Conservation (phyloP, 2,888 invertebrate species). For the Sussaba pulchella region DNA sequence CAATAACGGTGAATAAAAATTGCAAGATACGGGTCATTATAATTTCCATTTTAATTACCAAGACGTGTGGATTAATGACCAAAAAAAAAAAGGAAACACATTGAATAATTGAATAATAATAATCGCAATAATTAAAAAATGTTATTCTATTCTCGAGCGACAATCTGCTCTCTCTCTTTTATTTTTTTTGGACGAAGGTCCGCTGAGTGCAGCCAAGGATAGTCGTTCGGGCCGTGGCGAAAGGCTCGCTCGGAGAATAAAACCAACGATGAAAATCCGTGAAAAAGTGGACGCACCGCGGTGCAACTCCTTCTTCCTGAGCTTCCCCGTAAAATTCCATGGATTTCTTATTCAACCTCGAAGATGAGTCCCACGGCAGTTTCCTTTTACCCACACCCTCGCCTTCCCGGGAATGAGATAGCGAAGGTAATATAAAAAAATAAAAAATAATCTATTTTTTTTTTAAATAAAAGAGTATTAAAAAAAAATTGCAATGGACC, state of each 20-base stretch:
- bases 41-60: conserved; percentile 4
- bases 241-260: conserved; percentile 15
- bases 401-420: conserved; percentile 18
- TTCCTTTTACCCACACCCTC: conserved; percentile 40
- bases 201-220: no score
- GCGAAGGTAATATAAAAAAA: conserved; percentile 22
- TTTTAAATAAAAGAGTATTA: neutral
- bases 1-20: no score
- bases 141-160: conserved; percentile 13
- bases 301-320: neutral
- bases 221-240: no score
- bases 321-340: neutral
- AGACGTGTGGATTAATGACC: neutral
- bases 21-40: neutral
- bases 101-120: conserved; percentile 2
- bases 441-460: no score
- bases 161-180: no score
- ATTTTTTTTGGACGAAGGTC: no score
- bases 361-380: conserved; percentile 32
- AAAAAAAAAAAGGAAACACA: conserved; percentile 3
- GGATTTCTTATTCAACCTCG: neutral
- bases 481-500: neutral
- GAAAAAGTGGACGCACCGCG: conserved; percentile 23
- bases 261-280: conserved; percentile 50
- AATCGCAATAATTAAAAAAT: conserved; percentile 15